phyloP scores from a whole-genome alignment of 2,797 vertebrate genomes.

The Chloroceryle inda region DNA sequence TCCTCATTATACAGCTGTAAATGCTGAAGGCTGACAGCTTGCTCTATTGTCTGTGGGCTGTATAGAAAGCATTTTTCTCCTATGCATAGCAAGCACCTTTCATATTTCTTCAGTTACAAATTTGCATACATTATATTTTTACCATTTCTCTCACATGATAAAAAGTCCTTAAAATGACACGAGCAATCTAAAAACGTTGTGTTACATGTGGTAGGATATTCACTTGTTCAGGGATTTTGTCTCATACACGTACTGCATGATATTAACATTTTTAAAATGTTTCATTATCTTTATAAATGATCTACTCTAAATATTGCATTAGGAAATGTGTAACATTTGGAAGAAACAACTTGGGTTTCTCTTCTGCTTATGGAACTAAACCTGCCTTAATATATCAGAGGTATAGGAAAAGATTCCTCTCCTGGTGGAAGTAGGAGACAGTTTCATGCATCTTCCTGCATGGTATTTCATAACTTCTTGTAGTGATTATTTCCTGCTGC shows the following conservation, averaged over 20 bases:
- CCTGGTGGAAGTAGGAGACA: background rate
- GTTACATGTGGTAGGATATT: background rate
- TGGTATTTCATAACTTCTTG: background rate
- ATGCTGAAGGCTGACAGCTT: conserved; percentile 8
- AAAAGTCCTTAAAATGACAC: background rate
- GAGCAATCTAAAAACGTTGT: background rate
- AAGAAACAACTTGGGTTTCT: background rate
- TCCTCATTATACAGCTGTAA: conserved; percentile 54
- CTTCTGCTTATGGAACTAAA: background rate
- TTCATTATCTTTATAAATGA: conserved; percentile 24
- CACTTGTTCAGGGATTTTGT: background rate
- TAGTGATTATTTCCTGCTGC: background rate
- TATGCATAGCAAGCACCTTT: conserved; percentile 47
- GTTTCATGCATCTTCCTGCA: background rate
- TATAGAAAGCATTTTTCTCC: background rate
- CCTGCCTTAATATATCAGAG: background rate
- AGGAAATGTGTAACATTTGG: background rate
- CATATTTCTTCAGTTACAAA: conserved; percentile 2
- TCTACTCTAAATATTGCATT: background rate
- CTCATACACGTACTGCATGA: background rate
- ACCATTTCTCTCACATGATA: background rate
- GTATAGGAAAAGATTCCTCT: background rate
- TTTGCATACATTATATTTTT: conserved; percentile 44
- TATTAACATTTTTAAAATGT: background rate
- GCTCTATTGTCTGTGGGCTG: background rate